Base-by-base conservation (phyloP, 2,113 vertebrate genomes). In the Ageneiosus marmoratus region DNA sequence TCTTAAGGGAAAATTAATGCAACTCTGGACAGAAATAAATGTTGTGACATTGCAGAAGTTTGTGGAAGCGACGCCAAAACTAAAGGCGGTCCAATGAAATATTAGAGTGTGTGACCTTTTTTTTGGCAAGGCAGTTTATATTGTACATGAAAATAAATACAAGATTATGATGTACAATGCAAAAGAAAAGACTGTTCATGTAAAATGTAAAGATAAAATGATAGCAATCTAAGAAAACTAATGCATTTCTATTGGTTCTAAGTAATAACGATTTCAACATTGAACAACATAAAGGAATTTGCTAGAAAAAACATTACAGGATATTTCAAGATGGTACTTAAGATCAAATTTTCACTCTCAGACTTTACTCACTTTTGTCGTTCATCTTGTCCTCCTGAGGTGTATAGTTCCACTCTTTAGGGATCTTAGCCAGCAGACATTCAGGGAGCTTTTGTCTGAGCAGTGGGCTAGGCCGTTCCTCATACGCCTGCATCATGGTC, bases 371-470 rank as follows among this genome's bases (percentile, higher is more conserved):
- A 98, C 97, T 93, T 90, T 95, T 96, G 69, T 95, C 93, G 82
- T 92, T 95, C 77, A 86, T 90, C 86, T 84, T 90, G 77, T 87
- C 87, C 86, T 95, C 93, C 76, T 86, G 87, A 44, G 94, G 88
- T 34, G 84, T 86, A 69, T 96, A 98, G 89, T 95, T 95, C 97
- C 97, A 99, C 77, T 96, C 95, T 86, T 94, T 95, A 1, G 98
- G 97, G 85, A 98, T 88, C 15, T 95, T 97, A 67, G 93, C 91
- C 67, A 95, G 89, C 82, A 99, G 87, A 73, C 84, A 87, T 85
- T 95, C 93, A 51, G 95, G 95, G 88, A 96, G 46, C 41, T 82
- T 89, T 74, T 83, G 89, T 81, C 91, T 93, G 77, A 91, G 91
- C 37, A 88, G 87, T 74, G 86, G 89, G 2, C 87, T 90, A 75